Base-by-base conservation (phyloP, 2,888 invertebrate genomes). In the Epinotia ramella region DNA sequence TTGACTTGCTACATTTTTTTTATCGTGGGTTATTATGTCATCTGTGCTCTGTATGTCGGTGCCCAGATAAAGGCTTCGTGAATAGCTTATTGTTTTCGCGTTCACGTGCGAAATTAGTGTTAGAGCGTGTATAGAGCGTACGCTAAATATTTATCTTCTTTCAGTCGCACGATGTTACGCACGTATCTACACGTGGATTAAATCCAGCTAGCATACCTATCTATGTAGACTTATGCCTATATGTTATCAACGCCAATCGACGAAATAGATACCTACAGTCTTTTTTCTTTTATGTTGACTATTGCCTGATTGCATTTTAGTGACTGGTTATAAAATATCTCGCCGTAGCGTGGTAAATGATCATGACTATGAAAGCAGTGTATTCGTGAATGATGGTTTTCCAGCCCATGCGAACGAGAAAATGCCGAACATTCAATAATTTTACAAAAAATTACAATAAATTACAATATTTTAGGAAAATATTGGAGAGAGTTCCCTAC, bases 21-120 rank as follows among this genome's bases (percentile, higher is more conserved):
- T 93, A 92, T 92, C 93, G 80, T 82, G 81, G 92, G 92, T 94
- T 93, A 91, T 90, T 91, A 88, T 89, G 93, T 94, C 91, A 93
- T 89, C 86, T 86, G 81, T 83, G 84, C 81, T 13, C 40, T 40
- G 20, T 86, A 87, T 88, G 88, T 89, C 85, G 86, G 83, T 77
- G 78, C 80, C 72, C 79, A 81, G 92, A 92, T 93, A 92, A 90
- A 86, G 82, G 76, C 82, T 81, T 78, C 84, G 81, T 86, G n/a
- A 60, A 85, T 87, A 81, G 80, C 69, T 79, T 77, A 77, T 28
- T 62, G n/a, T 72, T 79, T 80, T 73, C 69, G 72, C 80, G 79
- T 79, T 81, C 83, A 81, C 82, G 83, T 81, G 82, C 76, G 74
- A 77, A 40, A 77, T 77, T 73, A 67, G 67, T 76, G 76, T 76